Conservation (phyloP, 2,888 invertebrate genomes). For the Eristalis pertinax region DNA sequence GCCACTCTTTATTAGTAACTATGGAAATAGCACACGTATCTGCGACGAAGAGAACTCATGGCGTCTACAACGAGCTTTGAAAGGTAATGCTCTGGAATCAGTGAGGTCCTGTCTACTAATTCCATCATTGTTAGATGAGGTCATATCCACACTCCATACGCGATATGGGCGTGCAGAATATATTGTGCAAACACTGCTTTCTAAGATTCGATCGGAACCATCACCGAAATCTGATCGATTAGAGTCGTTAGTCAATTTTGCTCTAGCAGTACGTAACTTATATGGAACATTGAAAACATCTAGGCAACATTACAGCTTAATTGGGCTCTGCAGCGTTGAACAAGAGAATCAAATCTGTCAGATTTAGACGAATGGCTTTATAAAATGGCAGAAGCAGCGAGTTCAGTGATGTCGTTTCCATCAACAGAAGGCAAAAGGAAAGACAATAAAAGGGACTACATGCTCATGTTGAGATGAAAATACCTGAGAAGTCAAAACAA, state of each 20-base stretch:
- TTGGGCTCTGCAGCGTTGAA: no score
- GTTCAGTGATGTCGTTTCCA: slow-evolving; percentile 38
- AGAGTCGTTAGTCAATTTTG: not conserved
- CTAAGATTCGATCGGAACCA: slow-evolving; percentile 9
- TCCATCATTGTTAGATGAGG: not conserved
- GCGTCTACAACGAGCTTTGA: slow-evolving; percentile 28
- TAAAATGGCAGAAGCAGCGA: no score
- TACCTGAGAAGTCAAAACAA: not conserved
- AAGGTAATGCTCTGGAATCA: slow-evolving; percentile 36
- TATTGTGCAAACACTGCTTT: not conserved
- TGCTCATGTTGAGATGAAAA: not conserved
- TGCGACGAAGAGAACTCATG: slow-evolving; percentile 46
- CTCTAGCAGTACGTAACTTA: not conserved
- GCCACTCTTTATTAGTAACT: slow-evolving; percentile 58
- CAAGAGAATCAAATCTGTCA: no score
- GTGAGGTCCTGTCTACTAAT: slow-evolving; percentile 42
- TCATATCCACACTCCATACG: slow-evolving; percentile 11
- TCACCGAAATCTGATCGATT: slow-evolving; percentile 1
- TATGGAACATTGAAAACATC: not conserved
- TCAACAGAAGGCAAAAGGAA: slow-evolving; percentile 36
- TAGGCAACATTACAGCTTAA: no score
- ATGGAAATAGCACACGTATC: slow-evolving; percentile 19
- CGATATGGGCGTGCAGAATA: not conserved
- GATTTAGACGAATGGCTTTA: no score
- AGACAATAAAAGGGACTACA: slow-evolving; percentile 7